A percentile compares a stretch with the other conserved stretches of the same genome.
Evolutionary conservation across 1,140 invertebrate species (phyloP).

Genomic region (Lepidurus arcticus): DNA sequence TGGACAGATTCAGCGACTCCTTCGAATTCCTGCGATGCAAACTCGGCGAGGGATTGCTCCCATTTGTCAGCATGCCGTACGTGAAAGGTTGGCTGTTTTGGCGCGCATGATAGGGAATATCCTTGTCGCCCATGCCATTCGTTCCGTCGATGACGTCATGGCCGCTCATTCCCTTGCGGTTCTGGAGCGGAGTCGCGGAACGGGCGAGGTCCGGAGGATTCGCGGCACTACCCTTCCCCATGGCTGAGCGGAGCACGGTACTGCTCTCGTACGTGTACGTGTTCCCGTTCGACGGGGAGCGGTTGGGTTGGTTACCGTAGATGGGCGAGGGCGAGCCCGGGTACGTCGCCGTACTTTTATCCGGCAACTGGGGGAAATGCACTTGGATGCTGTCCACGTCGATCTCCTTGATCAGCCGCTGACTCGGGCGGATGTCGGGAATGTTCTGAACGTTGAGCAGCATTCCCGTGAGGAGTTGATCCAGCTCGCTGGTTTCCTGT

Average conservation of each 20-base stretch:
- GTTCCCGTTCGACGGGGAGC: background rate
- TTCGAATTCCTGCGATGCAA: slow-evolving; percentile 38
- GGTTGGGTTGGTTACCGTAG: background rate
- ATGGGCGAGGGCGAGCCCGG: background rate
- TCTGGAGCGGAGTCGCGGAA: background rate
- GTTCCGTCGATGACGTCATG: background rate
- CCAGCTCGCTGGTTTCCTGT: slow-evolving; percentile 52
- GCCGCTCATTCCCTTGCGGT: background rate
- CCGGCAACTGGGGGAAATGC: slow-evolving; percentile 36
- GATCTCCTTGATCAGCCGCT: slow-evolving; percentile 36
- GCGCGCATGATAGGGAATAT: slow-evolving; percentile 71
- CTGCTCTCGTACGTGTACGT: slow-evolving; percentile 33
- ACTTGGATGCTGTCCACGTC: slow-evolving; percentile 39
- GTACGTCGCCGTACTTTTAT: background rate
- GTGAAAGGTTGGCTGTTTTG: slow-evolving; percentile 73
- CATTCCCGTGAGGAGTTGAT: slow-evolving; percentile 72
- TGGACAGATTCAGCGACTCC: slow-evolving; percentile 33
- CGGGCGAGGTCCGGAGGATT: background rate
- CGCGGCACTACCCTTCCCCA: background rate
- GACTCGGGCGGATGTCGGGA: slow-evolving; percentile 52
- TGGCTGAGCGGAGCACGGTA: slow-evolving; percentile 26
- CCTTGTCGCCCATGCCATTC: slow-evolving; percentile 27
- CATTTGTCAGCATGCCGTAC: slow-evolving; percentile 49
- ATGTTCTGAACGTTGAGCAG: slow-evolving; percentile 72
- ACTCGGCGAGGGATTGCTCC: slow-evolving; percentile 25